Evolutionary conservation across 2,797 vertebrate genomes (phyloP), one percentile per base, ranked within the genome.

Genomic region (Crocidura indochinensis): DNA sequence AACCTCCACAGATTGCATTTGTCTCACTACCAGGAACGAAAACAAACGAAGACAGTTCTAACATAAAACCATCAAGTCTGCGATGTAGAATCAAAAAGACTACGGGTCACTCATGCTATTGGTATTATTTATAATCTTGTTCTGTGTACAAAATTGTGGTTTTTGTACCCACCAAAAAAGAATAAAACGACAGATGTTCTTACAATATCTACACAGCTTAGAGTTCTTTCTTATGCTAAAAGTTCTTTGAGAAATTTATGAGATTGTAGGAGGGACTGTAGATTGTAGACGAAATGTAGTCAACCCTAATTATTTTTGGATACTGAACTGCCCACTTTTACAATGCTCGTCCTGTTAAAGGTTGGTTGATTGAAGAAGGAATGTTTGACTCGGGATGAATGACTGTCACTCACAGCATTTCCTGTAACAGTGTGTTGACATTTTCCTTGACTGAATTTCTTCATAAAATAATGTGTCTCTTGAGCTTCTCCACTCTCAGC

Each of bases 101-200:
- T 97, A 97, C 88, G 92, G 97, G 97, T 98, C 97, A 96, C 96
- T 97, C 97, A 97, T 97, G 96, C 96, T 98, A 97, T 96, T 93
- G 29, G 86, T 97, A 97, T 98, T 98, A 98, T 98, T 98, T 98
- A 98, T 98, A 98, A 98, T 97, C 97, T 97, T 97, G 96, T 98
- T 98, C 97, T 98, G 95, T 98, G 98, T 98, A 98, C 98, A 97
- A 98, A 97, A 98, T 97, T 97, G 96, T 98, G 98, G 97, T 97
- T 98, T 98, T 98, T 98, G 97, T 98, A 98, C 98, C 98, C 98
- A 97, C 97, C 96, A 97, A 98, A 98, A 98, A 98, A 98, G 98
- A 97, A 98, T 98, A 98, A 98, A 98, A 98, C 96, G 96, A 97
- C 94, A 97, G 97, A 97, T 96, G 97, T 98, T 98, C 98, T 99